Conservation (phyloP, 2,888 invertebrate species). For the Pyrrhosoma nymphula region DNA sequence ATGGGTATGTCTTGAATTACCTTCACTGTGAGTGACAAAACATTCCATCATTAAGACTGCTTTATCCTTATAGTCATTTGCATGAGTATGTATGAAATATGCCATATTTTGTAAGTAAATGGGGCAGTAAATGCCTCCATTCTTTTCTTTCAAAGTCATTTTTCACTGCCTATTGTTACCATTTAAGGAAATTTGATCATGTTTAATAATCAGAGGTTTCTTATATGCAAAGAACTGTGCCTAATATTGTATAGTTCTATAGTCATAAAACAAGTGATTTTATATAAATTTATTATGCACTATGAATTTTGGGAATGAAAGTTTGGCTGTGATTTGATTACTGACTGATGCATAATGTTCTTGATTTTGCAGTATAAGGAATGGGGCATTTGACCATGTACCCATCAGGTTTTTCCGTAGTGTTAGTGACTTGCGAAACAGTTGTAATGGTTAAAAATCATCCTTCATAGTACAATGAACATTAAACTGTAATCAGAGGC, state of each 20-base stretch:
- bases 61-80: conserved; percentile 52
- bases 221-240: conserved; percentile 59
- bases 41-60: conserved; percentile 65
- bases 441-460: conserved; percentile 10
- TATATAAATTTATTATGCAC: conserved; percentile 48
- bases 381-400: conserved; percentile 10
- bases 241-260: conserved; percentile 59
- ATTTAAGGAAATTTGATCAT: conserved; percentile 28
- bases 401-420: not conserved
- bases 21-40: conserved; percentile 38
- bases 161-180: conserved; percentile 65
- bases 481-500: conserved; percentile 25
- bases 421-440: not conserved
- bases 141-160: conserved; percentile 47
- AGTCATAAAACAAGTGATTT: conserved; percentile 61
- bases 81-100: conserved; percentile 47
- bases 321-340: conserved; percentile 56
- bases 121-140: conserved; percentile 3
- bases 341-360: conserved; percentile 47
- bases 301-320: conserved; percentile 31
- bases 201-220: conserved; percentile 52
- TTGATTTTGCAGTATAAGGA: conserved; percentile 41
- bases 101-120: conserved; percentile 47
- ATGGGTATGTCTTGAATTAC: conserved; percentile 55
- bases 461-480: conserved; percentile 25